These are phyloP conservation scores for Anas flavirostris DNA, from an alignment of 2,797 vertebrate genomes.

Conservation along the genomic window DNA sequence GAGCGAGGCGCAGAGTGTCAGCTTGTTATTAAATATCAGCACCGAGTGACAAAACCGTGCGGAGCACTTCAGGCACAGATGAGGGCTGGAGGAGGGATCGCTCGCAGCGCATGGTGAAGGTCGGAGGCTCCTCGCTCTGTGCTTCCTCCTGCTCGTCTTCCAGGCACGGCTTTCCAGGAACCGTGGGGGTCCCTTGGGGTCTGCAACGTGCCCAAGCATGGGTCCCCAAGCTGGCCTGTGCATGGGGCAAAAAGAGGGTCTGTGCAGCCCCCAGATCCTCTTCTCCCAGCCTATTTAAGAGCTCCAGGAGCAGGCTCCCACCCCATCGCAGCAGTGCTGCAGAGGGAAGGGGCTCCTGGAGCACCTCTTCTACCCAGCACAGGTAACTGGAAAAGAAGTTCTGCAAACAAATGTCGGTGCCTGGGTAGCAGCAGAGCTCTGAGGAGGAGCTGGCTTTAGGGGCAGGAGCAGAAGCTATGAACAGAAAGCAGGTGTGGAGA, in stretches of 20 bases:
- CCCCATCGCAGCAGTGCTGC: background rate
- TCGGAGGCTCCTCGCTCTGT: background rate
- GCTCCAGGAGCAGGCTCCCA: background rate
- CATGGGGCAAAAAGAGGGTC: background rate
- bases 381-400: background rate
- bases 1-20: background rate
- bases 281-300: no score
- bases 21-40: slow-evolving; percentile 44
- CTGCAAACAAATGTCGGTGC: background rate
- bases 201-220: background rate
- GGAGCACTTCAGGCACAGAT: background rate
- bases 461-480: background rate
- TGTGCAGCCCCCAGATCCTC: background rate
- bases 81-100: background rate
- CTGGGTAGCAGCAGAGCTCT: background rate
- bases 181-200: background rate
- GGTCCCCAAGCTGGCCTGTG: background rate
- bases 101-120: background rate
- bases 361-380: background rate
- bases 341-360: background rate
- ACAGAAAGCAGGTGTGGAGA: background rate
- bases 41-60: background rate
- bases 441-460: background rate
- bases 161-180: background rate
- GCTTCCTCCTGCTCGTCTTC: background rate